phyloP scores from a whole-genome alignment of 2,888 invertebrate genomes.

The Esperia sulphurella region DNA sequence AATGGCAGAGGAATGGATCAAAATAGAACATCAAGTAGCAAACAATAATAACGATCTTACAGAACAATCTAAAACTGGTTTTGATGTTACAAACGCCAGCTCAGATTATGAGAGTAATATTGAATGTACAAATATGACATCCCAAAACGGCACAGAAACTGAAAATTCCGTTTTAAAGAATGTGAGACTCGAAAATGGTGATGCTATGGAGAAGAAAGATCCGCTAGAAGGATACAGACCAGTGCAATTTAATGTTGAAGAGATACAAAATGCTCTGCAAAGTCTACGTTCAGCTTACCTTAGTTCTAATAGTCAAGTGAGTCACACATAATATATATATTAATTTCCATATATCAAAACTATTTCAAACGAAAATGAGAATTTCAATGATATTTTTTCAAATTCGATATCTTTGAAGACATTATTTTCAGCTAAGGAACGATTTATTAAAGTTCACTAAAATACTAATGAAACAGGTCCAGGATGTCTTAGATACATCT shows the following conservation, averaged over 20 bases:
- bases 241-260: slow-evolving; percentile 31
- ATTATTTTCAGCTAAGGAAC: too few species aligned
- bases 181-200: background rate
- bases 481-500: too few species aligned
- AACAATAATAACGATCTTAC: background rate
- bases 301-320: background rate
- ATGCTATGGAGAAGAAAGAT: slow-evolving; percentile 15
- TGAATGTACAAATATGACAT: background rate
- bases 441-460: too few species aligned
- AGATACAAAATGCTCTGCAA: slow-evolving; percentile 9
- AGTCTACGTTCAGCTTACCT: slow-evolving; percentile 1
- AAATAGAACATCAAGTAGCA: background rate
- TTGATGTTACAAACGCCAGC: background rate
- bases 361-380: too few species aligned
- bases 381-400: too few species aligned
- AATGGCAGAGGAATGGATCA: background rate
- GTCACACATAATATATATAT: background rate
- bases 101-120: background rate
- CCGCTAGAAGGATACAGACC: slow-evolving; percentile 29
- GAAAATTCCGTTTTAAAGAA: background rate
- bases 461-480: too few species aligned
- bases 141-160: background rate
- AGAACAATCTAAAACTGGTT: background rate
- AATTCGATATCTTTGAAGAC: too few species aligned
- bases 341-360: too few species aligned